Evolutionary conservation across 1,140 invertebrate species (phyloP).

Genomic region (Eriosoma lanigerum): DNA sequence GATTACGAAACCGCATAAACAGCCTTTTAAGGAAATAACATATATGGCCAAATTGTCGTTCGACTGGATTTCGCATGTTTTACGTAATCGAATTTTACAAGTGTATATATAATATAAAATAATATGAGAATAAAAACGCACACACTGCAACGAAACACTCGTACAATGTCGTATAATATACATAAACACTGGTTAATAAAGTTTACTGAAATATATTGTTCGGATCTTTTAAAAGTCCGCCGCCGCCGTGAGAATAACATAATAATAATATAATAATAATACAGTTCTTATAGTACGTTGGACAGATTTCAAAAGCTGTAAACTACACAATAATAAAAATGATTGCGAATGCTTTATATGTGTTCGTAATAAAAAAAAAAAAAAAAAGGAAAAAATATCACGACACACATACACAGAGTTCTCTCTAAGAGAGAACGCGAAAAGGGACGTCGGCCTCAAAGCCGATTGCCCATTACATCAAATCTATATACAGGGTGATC

Average conservation of each 20-base stretch:
- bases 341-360: slow-evolving; percentile 17
- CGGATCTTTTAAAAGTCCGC: background rate
- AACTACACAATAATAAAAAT: slow-evolving; percentile 39
- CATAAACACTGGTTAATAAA: background rate
- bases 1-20: background rate
- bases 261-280: slow-evolving; percentile 5
- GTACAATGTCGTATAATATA: no score
- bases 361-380: slow-evolving; percentile 3
- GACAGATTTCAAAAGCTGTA: slow-evolving; percentile 45
- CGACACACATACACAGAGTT: no score
- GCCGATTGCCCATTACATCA: slow-evolving; percentile 49
- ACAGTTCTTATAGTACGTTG: background rate
- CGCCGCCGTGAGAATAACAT: background rate
- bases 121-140: no score
- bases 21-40: background rate
- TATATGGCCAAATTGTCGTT: background rate
- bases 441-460: slow-evolving; percentile 30
- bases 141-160: no score
- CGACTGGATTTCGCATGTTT: background rate
- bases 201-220: background rate
- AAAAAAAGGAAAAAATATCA: slow-evolving; percentile 14
- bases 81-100: no score
- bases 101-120: no score
- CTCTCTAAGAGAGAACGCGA: no score
- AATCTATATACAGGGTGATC: no score